Percentiles rank a stretch among this genome's conserved stretches.
These are phyloP conservation scores for Pampus argenteus DNA, from an alignment of 2,797 vertebrate species.

Conservation along the genomic window DNA sequence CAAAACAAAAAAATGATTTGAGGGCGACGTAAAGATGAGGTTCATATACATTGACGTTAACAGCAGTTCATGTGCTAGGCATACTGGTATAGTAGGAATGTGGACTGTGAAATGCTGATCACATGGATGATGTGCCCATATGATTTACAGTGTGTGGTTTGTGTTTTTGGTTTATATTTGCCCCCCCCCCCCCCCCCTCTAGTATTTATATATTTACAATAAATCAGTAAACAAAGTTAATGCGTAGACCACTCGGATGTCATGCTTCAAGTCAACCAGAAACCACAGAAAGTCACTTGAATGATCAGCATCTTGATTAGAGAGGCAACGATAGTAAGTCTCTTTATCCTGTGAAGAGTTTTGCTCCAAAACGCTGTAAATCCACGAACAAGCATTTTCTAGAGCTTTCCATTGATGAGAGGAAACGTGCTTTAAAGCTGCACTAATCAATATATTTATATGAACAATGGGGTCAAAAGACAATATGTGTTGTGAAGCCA, in stretches of 20 bases:
- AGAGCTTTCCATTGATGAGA: neutral
- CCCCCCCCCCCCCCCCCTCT: neutral
- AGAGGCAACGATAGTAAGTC: conserved; percentile 42
- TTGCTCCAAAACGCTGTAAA: conserved; percentile 39
- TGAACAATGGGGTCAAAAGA: neutral
- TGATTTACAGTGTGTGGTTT: conserved; percentile 68
- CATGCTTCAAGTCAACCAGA: conserved; percentile 6
- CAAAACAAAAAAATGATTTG: neutral
- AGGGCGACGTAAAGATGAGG: conserved; percentile 37
- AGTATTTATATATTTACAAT: conserved; percentile 61
- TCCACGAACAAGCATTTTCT: neutral
- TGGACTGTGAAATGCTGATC: conserved; percentile 57
- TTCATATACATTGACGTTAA: conserved; percentile 53
- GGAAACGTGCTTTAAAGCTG: neutral
- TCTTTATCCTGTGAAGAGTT: conserved; percentile 58
- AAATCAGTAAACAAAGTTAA: conserved; percentile 38
- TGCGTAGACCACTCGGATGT: conserved; percentile 7
- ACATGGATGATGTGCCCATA: conserved; percentile 52
- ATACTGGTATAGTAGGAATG: conserved; percentile 66
- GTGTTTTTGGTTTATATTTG: conserved; percentile 57
- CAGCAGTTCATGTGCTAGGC: conserved; percentile 57
- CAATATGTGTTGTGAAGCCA: neutral
- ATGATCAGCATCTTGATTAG: conserved; percentile 1
- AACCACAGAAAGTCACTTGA: conserved; percentile 19
- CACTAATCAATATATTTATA: neutral